Evolutionary conservation across 2,888 invertebrate genomes (phyloP).

Genomic region (Halocaridina rubra): DNA sequence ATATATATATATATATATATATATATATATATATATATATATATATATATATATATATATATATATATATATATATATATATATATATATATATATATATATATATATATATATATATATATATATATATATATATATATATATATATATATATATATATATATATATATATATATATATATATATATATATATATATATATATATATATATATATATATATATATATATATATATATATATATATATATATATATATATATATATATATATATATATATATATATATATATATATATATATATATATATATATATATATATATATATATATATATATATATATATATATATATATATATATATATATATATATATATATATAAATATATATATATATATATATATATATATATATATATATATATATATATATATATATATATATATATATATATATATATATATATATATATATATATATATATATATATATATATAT

Average conservation of each 20-base stretch:
- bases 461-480: not conserved
- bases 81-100: not conserved
- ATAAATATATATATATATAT: slow-evolving; percentile 6
- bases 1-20: not conserved
- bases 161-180: not conserved
- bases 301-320: not conserved
- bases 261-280: slow-evolving; percentile 16
- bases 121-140: not conserved
- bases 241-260: slow-evolving; percentile 19
- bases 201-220: not conserved
- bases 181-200: not conserved
- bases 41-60: slow-evolving; percentile 1
- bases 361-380: slow-evolving; percentile 6
- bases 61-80: not conserved
- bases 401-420: slow-evolving; percentile 1
- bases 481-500: too few species aligned
- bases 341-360: not conserved
- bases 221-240: not conserved
- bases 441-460: not conserved
- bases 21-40: slow-evolving; percentile 1
- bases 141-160: not conserved
- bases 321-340: not conserved
- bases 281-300: not conserved
- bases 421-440: slow-evolving; percentile 1
- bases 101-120: slow-evolving; percentile 2